Evolutionary conservation across 2,888 invertebrate species (phyloP), one percentile per base, ranked within the genome.

Genomic region (Conchocele bisecta): DNA sequence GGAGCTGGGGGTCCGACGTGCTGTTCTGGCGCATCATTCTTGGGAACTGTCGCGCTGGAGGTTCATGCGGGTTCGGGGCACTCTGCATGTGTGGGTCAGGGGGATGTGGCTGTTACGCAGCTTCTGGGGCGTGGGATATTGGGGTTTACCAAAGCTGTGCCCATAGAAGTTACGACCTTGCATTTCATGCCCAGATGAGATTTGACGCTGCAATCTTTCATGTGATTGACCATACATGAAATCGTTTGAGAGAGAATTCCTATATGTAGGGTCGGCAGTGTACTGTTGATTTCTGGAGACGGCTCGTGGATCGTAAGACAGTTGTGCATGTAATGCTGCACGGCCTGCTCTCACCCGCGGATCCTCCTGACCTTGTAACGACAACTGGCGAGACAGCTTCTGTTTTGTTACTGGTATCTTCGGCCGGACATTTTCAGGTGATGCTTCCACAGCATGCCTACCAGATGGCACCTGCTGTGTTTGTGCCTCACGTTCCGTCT

Each of bases 361-460:
- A 92, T 97, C 96, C 80, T 94, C 94, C 22, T 93, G 92, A 0
- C 96, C 96, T 91, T 96, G 96, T n/a, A 97, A 59, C 3, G 72
- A 80, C 5, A 64, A 51, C 48, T 77, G 73, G 13, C 76, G 69
- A 1, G 79, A 77, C 24, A 81, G 31, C 26, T 66, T 64, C 24
- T 77, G 70, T 51, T 77, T 77, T 20, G 48, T 53, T 13, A 35
- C 42, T 11, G 63, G 58, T 26, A 42, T 50, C 22, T 71, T 54
- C 13, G 42, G 29, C 44, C 61, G 61, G 17, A 44, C 39, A 6
- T 29, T 31, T 33, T 51, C 33, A n/a, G 51, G 17, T n/a, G 11
- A 15, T 9, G 51, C 5, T 6, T 29, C 33, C 11, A 11, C 11
- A 33, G 33, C 35, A n/a, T n/a, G n/a, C n/a, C n/a, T n/a, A n/a